Conservation (phyloP, 2,113 vertebrate species). For the Macroglossus sobrinus region DNA sequence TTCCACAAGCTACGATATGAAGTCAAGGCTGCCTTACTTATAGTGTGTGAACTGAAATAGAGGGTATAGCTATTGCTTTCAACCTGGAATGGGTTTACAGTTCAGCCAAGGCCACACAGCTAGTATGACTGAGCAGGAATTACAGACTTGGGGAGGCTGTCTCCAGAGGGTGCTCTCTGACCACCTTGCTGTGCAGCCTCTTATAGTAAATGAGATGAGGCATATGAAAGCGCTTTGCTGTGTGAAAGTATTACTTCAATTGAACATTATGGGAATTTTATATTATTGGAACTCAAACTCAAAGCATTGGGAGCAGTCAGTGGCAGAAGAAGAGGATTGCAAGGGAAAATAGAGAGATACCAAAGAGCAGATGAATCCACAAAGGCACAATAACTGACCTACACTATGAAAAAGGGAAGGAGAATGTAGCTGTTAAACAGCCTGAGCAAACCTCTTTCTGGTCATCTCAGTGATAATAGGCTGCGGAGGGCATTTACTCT, state of each 20-base stretch:
- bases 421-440: neutral
- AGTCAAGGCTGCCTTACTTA: neutral
- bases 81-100: neutral
- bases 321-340: neutral
- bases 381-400: neutral
- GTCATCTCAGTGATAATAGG: neutral
- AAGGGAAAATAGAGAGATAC: neutral
- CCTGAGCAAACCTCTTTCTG: neutral
- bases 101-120: neutral
- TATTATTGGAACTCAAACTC: neutral
- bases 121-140: neutral
- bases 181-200: neutral
- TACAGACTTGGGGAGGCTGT: neutral
- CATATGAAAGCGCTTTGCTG: neutral
- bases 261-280: neutral
- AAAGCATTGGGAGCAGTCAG: neutral
- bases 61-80: neutral
- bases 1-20: neutral
- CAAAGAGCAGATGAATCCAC: neutral
- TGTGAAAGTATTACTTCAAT: neutral
- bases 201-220: neutral
- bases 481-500: neutral
- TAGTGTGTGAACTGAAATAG: neutral
- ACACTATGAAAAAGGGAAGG: neutral
- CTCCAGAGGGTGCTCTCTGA: neutral